Evolutionary conservation across 2,888 invertebrate species (phyloP).

Genomic region (Synanthedon tipuliformis): DNA sequence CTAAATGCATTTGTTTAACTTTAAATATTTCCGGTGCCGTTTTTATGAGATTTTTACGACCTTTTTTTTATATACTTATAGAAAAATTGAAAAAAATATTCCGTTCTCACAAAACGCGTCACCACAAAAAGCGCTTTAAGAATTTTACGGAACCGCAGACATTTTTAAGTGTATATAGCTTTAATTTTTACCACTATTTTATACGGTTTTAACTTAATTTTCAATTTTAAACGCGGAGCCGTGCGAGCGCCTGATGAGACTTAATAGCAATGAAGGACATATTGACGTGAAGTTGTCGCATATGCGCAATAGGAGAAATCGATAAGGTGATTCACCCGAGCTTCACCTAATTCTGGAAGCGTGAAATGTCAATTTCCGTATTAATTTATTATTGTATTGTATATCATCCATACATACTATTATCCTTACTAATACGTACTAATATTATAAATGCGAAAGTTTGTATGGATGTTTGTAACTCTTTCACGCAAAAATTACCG

Average conservation of each 20-base stretch:
- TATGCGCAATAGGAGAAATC: slow-evolving; percentile 9
- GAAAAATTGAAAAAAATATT: background rate
- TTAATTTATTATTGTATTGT: no score
- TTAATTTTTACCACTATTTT: background rate
- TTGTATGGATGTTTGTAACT: no score
- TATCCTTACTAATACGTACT: no score
- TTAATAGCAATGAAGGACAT: slow-evolving; percentile 10
- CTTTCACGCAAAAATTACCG: no score
- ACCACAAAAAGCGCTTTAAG: background rate
- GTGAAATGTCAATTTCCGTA: no score
- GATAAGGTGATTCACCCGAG: slow-evolving; percentile 3
- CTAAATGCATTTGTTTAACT: slow-evolving; percentile 46
- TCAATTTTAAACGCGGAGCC: background rate
- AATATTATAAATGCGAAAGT: no score
- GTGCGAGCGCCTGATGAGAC: slow-evolving; percentile 6
- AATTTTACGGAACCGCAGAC: background rate
- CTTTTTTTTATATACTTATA: background rate
- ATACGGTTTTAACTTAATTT: background rate
- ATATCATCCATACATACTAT: no score
- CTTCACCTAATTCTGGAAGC: no score
- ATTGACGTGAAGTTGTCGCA: background rate
- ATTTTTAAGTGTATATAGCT: background rate
- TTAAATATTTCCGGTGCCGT: background rate
- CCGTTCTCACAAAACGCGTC: background rate
- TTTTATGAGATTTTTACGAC: background rate